Evolutionary conservation across 2,797 vertebrate species (phyloP), one percentile per base, ranked within the genome.

Genomic region (Pteropus rufus): DNA sequence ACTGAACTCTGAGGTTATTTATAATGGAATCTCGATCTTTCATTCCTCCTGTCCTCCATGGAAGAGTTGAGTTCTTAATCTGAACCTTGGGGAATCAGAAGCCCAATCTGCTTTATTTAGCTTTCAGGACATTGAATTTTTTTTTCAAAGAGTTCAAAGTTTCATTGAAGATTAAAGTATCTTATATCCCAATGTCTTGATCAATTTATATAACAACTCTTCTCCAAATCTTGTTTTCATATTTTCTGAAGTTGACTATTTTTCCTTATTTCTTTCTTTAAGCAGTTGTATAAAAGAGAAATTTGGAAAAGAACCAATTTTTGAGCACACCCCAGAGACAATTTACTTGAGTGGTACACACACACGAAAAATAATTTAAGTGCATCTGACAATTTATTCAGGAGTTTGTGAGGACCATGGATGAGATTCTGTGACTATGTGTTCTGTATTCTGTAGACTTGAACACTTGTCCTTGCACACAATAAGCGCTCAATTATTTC

Each of bases 1-100:
- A 97, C 49, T 26, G 29, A 96, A 96, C 92, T 97, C 96, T 87
- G 65, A 62, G 46, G 84, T 95, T 19, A 92, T 97, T 98, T 98
- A 4, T 1, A 93, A 92, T 89, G 86, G 89, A 96, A 97, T 95
- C 8, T 2, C 7, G 29, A 82, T 96, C 97, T 83, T 62, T 97
- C 16, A 52, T 77, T 86, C 83, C 52, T 93, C 56, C 46, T n/a
- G 5, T 60, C 34, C 34, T 89, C 69, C 92, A 39, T 8, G 4
- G 69, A 95, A 90, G 83, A 95, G 12, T 23, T 60, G 90, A 93
- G 34, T 64, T 95, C 85, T 96, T 96, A 76, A 73, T 89, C 58
- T 64, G 80, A 93, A 96, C 81, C 89, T 97, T 92, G 34, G 88
- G 67, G 84, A 97, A 62, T 91, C 41, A 89, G 34, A 96, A 72